A percentile compares a stretch with the other conserved stretches of the same genome.
Evolutionary conservation across 2,797 vertebrate species (phyloP).

Genomic region (Danio aesculapii): DNA sequence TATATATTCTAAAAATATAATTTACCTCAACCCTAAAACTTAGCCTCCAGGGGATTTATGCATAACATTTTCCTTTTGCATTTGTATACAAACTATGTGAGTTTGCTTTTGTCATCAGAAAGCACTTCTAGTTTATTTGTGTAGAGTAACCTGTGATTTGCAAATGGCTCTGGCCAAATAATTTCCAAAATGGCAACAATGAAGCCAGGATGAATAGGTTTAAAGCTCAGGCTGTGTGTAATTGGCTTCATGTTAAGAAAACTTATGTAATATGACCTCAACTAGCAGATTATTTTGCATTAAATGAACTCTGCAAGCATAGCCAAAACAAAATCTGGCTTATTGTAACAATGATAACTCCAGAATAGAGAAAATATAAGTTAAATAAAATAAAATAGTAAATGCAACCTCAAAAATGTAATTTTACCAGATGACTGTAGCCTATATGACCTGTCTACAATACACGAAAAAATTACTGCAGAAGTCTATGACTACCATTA

Average conservation of each 20-base stretch:
- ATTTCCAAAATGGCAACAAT: not conserved
- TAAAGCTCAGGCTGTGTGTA: not conserved
- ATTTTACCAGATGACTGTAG: no score
- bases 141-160: not conserved
- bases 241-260: not conserved
- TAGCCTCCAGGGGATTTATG: not conserved
- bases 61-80: not conserved
- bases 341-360: not conserved
- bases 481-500: no score
- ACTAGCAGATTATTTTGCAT: not conserved
- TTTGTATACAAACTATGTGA: not conserved
- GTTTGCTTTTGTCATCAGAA: conserved; percentile 5
- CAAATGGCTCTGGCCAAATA: not conserved
- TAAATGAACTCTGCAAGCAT: not conserved
- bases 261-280: not conserved
- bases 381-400: no score
- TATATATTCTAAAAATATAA: conserved; percentile 53
- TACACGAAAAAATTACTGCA: no score
- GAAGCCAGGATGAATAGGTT: not conserved
- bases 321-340: not conserved
- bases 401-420: no score
- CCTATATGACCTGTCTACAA: no score
- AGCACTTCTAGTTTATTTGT: not conserved
- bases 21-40: conserved; percentile 27
- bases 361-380: not conserved